Base-by-base conservation (phyloP, 2,888 invertebrate genomes). In the Tholera decimalis region DNA sequence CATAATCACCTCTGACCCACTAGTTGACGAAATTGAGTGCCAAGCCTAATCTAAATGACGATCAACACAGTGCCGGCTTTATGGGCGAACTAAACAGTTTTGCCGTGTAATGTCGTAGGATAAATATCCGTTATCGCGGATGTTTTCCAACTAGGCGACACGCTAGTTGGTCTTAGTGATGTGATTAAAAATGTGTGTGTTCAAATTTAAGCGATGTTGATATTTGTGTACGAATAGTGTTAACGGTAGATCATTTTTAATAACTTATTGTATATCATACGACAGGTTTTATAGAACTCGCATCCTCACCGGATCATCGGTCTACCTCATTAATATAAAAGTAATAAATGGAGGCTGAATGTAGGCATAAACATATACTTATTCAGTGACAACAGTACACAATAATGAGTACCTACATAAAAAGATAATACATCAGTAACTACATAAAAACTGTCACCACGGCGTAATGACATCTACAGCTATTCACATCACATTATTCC, bases 11-110 rank as follows among this genome's bases (percentile, higher is more conserved):
- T 61, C 53, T 75, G 75, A 73, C 75, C 75, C 43, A 73, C 58
- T 59, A 65, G 68, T 77, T 79, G 87, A 85, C 87, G 80, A 85
- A 88, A 89, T 89, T 86, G 85, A 85, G 89, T 88, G 87, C 83
- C 85, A 75, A 83, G 76, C 77, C 56, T 47, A 84, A 89, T 89
- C 90, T 87, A 82, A 88, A 85, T 86, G 83, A 83, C 82, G 68
- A 89, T 90, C 90, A 73, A 80, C 85, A 86, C 80, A 73, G 81
- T 71, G 79, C 71, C 71, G 79, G 66, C 37, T 84, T 86, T 84
- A 87, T 82, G 77, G 82, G 69, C 75, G 50, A 46, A 37, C 41
- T 62, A 49, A 77, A 71, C 73, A 60, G 83, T 82, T 80, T 83
- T 80, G 79, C 75, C 85, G 81, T 84, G 84, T 88, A 85, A 87